Conservation (phyloP, 2,888 invertebrate species). For the Tetranychus truncatus region DNA sequence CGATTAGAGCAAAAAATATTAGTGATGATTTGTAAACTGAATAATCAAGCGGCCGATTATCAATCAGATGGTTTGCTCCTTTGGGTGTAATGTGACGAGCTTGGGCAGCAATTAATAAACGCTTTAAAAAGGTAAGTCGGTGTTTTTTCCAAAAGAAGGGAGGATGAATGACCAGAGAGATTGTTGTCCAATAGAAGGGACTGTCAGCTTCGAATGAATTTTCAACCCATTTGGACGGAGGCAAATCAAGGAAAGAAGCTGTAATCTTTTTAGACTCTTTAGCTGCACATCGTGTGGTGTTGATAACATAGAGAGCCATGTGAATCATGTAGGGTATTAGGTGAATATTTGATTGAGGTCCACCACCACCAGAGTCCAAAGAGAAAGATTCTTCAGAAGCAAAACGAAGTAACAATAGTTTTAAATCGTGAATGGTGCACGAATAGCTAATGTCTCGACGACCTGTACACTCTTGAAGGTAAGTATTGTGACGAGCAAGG, state of each 20-base stretch:
- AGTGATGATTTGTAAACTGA: slow-evolving; percentile 63
- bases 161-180: slow-evolving; percentile 59
- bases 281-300: slow-evolving; percentile 43
- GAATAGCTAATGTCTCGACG: slow-evolving; percentile 34
- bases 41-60: slow-evolving; percentile 42
- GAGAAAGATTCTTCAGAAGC: slow-evolving; percentile 88
- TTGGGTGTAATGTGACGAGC: slow-evolving; percentile 47
- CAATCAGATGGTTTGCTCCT: slow-evolving; percentile 34
- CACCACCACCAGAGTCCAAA: slow-evolving; percentile 90
- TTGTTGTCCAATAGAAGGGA: slow-evolving; percentile 64
- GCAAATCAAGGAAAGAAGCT: slow-evolving; percentile 48
- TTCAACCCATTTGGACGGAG: slow-evolving; percentile 43
- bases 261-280: slow-evolving; percentile 57
- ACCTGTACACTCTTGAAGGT: slow-evolving; percentile 37
- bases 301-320: slow-evolving; percentile 79
- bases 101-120: slow-evolving; percentile 58
- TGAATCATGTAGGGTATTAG: slow-evolving; percentile 81
- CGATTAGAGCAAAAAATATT: slow-evolving; percentile 64
- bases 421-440: slow-evolving; percentile 73
- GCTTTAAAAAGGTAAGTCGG: slow-evolving; percentile 51
- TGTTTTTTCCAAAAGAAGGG: slow-evolving; percentile 55
- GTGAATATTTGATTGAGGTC: slow-evolving; percentile 91
- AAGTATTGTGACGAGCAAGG: slow-evolving; percentile 50
- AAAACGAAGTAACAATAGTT: slow-evolving; percentile 66
- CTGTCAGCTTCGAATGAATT: slow-evolving; percentile 73